phyloP scores from a whole-genome alignment of 2,797 vertebrate genomes.

The Orientallactaga sibirica region DNA sequence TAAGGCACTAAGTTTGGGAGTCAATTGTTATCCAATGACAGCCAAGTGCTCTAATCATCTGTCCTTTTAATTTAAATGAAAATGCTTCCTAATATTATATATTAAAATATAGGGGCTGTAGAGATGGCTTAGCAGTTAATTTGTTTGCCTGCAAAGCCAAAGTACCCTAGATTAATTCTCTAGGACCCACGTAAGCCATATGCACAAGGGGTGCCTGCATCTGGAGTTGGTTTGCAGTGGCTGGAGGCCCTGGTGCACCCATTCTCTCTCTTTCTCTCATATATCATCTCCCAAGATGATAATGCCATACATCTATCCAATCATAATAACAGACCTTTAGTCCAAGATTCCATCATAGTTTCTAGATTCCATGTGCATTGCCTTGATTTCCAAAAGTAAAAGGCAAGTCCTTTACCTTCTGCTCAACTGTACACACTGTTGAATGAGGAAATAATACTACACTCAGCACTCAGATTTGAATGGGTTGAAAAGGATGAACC shows the following conservation, averaged over 20 bases:
- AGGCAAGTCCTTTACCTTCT: background rate
- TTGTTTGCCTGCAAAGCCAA: too few relatives aligned
- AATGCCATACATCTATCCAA: background rate
- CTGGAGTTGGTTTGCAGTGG: too few relatives aligned
- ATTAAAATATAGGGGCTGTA: too few relatives aligned
- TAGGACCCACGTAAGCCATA: too few relatives aligned
- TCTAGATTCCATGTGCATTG: background rate
- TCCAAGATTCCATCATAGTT: background rate
- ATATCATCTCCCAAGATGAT: background rate
- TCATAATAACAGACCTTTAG: background rate
- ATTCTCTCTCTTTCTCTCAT: too few relatives aligned
- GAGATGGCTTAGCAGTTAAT: too few relatives aligned
- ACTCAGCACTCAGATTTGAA: background rate
- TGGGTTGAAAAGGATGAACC: background rate
- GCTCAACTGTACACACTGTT: background rate
- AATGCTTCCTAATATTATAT: background rate
- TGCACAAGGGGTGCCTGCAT: too few relatives aligned
- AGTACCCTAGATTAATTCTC: too few relatives aligned
- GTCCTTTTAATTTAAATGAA: background rate
- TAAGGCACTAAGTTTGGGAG: background rate
- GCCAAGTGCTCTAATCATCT: background rate
- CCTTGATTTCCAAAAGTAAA: background rate
- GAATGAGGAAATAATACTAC: background rate
- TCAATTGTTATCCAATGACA: background rate
- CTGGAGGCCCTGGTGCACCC: too few relatives aligned